These are phyloP conservation scores for Pao palembangensis DNA, from an alignment of 2,113 vertebrate genomes.

Conservation along the genomic window DNA sequence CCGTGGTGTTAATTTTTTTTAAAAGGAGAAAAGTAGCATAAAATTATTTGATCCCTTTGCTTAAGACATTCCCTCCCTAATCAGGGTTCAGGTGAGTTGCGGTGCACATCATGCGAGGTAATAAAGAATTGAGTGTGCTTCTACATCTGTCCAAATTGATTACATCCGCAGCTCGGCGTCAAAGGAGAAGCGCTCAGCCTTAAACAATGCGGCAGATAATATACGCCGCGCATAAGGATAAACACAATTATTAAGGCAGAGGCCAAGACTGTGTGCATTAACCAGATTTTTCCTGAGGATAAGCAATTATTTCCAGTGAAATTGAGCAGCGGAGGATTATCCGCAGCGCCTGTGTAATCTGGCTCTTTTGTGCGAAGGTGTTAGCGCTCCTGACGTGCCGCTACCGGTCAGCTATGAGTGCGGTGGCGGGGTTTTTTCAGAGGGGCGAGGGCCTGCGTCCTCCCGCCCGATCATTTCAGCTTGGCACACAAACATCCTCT, in stretches of 20 bases:
- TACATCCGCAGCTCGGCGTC: conserved; percentile 16
- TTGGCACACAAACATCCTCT: conserved; percentile 69
- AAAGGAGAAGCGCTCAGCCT: conserved; percentile 29
- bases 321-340: conserved; percentile 47
- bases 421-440: conserved; percentile 42
- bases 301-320: conserved; percentile 47
- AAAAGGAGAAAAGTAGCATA: conserved; percentile 77
- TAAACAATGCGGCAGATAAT: conserved; percentile 29
- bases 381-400: conserved; percentile 24
- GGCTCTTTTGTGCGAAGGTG: conserved; percentile 37
- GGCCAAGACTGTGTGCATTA: conserved; percentile 32
- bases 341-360: conserved; percentile 39
- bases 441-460: conserved; percentile 44
- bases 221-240: conserved; percentile 13
- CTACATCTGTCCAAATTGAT: conserved; percentile 45
- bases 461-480: conserved; percentile 66
- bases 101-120: conserved; percentile 29
- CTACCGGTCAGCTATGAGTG: conserved; percentile 32
- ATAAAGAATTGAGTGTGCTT: conserved; percentile 23
- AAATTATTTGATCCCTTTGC: conserved; percentile 71
- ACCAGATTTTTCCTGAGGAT: conserved; percentile 35
- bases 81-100: conserved; percentile 60
- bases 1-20: conserved; percentile 65
- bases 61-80: conserved; percentile 63
- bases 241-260: conserved; percentile 27